Conservation (phyloP, 2,797 vertebrate genomes). For the Sebastes paucispinis region DNA sequence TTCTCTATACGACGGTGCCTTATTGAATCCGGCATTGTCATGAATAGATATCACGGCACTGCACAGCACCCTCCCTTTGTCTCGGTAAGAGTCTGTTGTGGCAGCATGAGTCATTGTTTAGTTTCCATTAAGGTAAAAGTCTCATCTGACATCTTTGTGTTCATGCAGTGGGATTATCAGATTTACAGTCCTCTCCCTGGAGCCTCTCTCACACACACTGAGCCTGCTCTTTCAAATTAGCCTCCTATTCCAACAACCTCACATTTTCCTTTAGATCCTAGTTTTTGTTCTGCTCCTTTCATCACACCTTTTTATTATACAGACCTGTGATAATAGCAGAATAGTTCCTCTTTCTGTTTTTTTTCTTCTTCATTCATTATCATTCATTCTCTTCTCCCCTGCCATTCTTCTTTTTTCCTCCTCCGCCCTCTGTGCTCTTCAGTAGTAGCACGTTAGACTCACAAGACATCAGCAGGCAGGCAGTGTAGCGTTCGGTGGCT, state of each 20-base stretch:
- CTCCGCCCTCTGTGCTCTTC: constrained; percentile 4
- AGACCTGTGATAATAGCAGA: neutral
- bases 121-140: constrained; percentile 65
- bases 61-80: constrained; percentile 6
- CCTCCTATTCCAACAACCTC: constrained; percentile 27
- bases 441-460: constrained; percentile 18
- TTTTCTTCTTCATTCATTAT: constrained; percentile 1
- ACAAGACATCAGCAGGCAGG: constrained; percentile 69
- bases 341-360: constrained; percentile 1
- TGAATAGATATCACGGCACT: constrained; percentile 17
- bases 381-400: neutral
- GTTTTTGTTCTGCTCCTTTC: constrained; percentile 25
- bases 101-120: constrained; percentile 64
- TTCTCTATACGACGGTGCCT: constrained; percentile 12
- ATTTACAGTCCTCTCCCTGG: constrained; percentile 56
- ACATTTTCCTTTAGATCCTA: constrained; percentile 24
- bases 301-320: constrained; percentile 8
- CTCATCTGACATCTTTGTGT: constrained; percentile 65
- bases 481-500: constrained; percentile 44
- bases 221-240: constrained; percentile 62
- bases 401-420: neutral
- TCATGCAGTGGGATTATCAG: constrained; percentile 65
- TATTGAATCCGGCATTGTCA: constrained; percentile 16
- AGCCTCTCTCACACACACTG: constrained; percentile 39
- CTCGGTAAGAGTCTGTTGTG: constrained; percentile 42